Evolutionary conservation across 2,888 invertebrate species (phyloP), one percentile per base, ranked within the genome.

Genomic region (Sthenelais limicola): DNA sequence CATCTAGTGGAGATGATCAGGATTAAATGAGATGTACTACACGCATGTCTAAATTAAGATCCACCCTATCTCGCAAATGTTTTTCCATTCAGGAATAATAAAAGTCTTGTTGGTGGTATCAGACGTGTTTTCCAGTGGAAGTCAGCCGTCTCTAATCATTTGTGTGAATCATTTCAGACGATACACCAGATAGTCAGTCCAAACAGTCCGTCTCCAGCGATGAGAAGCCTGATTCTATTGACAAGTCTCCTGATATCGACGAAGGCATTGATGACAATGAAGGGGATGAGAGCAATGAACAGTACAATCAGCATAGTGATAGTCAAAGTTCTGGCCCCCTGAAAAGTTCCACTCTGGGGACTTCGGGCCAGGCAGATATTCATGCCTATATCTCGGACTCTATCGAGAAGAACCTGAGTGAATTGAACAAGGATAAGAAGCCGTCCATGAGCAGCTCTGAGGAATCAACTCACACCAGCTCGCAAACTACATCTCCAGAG

Each of bases 181-280:
- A 18, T 18, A 58, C n/a, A n/a, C 62, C 62, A 1, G 21, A 43
- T 7, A 3, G 18, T 21, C 5, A 15, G 24, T 62, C 62, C 38
- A 62, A 62, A 15, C 43, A 24, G 24, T 38, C 62, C 2, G 7
- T 43, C 21, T 21, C 18, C 15, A 62, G 21, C 33, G 26, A 9
- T 24, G 62, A 24, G 62, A 35, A 24, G 3, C 38, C 62, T 26
- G 24, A 12, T 7, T 1, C 15, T 9, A 56, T 32, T 21, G 56
- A 56, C 32, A 56, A 56, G 56, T 56, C 68, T 2, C 70, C 35
- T 1, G 70, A 70, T n/a, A 26, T 56, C 3, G 72, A 72, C 32
- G 72, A 72, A 47, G 72, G 72, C 38, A 72, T 72, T 30, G 72
- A 54, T 12, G 72, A 72, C 30, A 67, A 32, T 26, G 72, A 66